Base-by-base conservation (phyloP, 1,140 invertebrate genomes). In the Chironomus tepperi region DNA sequence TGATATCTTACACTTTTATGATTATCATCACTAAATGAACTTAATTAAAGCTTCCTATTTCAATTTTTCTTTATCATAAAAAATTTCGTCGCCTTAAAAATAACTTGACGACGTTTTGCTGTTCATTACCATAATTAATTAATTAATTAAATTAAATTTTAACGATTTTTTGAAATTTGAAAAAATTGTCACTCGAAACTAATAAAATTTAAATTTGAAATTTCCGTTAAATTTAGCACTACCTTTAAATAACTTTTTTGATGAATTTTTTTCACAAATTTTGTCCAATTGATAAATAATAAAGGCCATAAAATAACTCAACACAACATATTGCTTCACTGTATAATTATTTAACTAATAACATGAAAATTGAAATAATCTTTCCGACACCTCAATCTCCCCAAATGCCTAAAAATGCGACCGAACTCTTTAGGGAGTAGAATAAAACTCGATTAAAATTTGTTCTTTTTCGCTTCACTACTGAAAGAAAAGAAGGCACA, bases 381-480 rank as follows among this genome's bases (percentile, higher is more conserved):
- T 34, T 34, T 34, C 24, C 24, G 12, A 57, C 47, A 57, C 47
- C 47, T 34, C 24, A 34, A 34, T 34, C 47, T 57, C 47, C 47
- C 47, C n/a, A 34, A 34, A 34, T 57, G 10, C 12, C 47, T n/a
- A 57, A 57, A n/a, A 57, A 15, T 34, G 42, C 18, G 42, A 24
- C 64, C 47, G 16, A 42, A 70, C 65, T 70, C 65, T 70, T 19
- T 70, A 70, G 65, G 65, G 65, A 70, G 65, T 19, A 70, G 18
- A 57, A 57, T 57, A 57, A 57, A 15, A 70, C 65, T 70, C 65
- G 19, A 70, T 70, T 70, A 21, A 57, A 70, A 70, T 70, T n/a
- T 70, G 65, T 16, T 70, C 65, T 70, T 70, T 34, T 70, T 70
- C 16, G 16, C 19, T 18, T 67, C 64, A 67, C 43, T 57, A n/a